Evolutionary conservation across 2,113 vertebrate genomes (phyloP).

Genomic region (Nesoenas mayeri): DNA sequence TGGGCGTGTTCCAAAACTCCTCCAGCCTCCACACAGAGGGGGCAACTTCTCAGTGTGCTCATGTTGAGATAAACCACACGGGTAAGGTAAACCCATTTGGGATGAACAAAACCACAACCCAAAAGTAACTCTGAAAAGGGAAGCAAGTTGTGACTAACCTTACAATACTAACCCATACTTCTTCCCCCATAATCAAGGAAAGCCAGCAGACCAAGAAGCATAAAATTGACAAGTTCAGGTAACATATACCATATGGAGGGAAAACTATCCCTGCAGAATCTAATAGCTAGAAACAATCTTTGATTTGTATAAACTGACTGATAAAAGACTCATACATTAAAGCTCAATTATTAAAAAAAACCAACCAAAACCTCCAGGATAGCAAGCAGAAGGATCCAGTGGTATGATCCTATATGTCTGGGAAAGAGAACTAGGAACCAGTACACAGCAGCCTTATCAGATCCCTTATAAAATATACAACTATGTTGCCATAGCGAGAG

Average conservation of each 20-base stretch:
- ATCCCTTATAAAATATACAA: neutral
- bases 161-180: neutral
- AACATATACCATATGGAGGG: accelerated
- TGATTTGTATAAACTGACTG: neutral
- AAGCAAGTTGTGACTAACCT: neutral
- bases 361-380: neutral
- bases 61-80: neutral
- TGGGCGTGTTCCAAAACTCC: neutral
- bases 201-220: neutral
- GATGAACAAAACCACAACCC: neutral
- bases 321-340: neutral
- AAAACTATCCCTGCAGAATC: neutral
- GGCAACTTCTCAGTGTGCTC: neutral
- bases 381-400: neutral
- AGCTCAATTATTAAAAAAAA: neutral
- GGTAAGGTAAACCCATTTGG: neutral
- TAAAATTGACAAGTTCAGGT: neutral
- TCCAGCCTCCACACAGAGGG: neutral
- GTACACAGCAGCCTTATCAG: neutral
- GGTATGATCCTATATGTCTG: neutral
- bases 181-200: neutral
- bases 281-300: neutral
- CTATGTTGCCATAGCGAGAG: neutral
- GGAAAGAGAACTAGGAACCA: neutral
- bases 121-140: neutral